Evolutionary conservation across 2,888 invertebrate species (phyloP), one percentile per base, ranked within the genome.

Genomic region (Apodemia zela): DNA sequence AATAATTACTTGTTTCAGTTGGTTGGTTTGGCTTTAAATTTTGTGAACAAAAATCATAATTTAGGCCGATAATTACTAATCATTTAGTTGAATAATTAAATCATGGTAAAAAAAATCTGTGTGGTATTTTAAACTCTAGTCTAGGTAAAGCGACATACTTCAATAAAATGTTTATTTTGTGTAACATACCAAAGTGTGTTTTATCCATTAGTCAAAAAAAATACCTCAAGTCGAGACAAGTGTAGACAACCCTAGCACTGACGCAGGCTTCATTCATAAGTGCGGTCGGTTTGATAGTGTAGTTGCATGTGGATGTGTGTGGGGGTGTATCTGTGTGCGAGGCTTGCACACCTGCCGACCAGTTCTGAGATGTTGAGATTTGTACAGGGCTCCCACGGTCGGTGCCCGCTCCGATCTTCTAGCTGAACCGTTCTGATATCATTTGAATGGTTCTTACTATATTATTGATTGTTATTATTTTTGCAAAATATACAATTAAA

Each of bases 351-450:
- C 91, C 91, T 91, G 91, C 90, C 91, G 87, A 91, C 91, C 91
- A 86, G 91, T 91, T 91, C 84, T 84, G 85, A 89, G 90, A 90
- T 89, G 90, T 89, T 87, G 89, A 91, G 91, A 91, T 91, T 91
- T 91, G 90, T 89, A 83, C 87, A 79, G 80, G 88, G 89, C 88
- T 91, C 91, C 90, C 91, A 90, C 91, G 91, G 91, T 90, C 90
- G 89, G 82, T 90, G 90, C 81, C 87, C 89, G 84, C 82, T 81
- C 81, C 79, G 84, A 81, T 86, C 84, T 82, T 84, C 87, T 88
- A 89, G 86, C 82, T 82, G 78, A 83, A 79, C 81, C 77, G 78
- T 76, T 78, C 82, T 81, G 81, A 84, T 89, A 84, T 86, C 73
- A 87, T 90, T 89, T 87, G 80, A 81, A 86, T 81, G 71, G 70